Evolutionary conservation across 2,113 vertebrate genomes (phyloP).

Genomic region (Chloroceryle aenea): DNA sequence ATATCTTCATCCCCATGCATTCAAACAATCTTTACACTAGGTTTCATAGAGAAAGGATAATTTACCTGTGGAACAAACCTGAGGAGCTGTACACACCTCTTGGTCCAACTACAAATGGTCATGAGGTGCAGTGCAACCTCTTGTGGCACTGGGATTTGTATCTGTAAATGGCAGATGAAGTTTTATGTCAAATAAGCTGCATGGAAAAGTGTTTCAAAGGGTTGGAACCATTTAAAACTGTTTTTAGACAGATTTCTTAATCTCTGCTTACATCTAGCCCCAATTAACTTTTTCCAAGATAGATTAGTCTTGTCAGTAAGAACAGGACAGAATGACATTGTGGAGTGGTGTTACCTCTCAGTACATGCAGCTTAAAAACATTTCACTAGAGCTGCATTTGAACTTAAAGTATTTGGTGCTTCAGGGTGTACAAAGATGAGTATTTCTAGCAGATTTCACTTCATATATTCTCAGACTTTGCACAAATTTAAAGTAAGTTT

Average conservation of each 20-base stretch:
- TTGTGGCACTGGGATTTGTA: background rate
- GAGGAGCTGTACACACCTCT: background rate
- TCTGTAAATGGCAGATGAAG: background rate
- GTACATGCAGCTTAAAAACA: background rate
- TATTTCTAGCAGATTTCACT: background rate
- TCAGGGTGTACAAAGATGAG: background rate
- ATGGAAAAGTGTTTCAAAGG: background rate
- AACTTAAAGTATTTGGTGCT: background rate
- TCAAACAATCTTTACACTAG: background rate
- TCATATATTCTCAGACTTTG: background rate
- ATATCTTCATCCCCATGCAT: background rate
- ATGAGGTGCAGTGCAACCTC: background rate
- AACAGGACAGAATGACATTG: background rate
- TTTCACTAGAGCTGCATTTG: background rate
- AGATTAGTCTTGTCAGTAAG: background rate
- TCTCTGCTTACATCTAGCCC: background rate
- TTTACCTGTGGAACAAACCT: background rate
- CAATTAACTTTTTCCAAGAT: background rate
- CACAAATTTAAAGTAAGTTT: background rate
- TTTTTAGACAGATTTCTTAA: background rate
- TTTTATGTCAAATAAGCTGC: background rate
- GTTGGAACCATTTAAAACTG: background rate
- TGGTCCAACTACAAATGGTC: background rate
- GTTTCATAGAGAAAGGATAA: background rate
- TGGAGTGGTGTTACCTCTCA: accelerated